Percentiles rank a stretch among this genome's conserved stretches.
These are phyloP conservation scores for Diploscapter pachys DNA, from an alignment of 1,140 invertebrate genomes.

Conservation along the genomic window DNA sequence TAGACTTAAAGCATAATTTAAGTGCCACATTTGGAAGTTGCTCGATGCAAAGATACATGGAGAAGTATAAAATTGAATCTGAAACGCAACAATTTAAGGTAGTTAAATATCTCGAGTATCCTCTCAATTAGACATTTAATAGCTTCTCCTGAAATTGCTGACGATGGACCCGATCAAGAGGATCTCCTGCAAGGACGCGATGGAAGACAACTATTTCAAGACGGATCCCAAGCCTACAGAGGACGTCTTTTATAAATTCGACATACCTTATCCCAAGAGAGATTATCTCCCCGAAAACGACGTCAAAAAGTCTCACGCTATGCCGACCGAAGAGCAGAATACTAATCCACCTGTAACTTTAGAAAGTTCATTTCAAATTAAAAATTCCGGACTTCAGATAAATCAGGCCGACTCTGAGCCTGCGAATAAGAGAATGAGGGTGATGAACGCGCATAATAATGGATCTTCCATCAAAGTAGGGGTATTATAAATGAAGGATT, in stretches of 20 bases:
- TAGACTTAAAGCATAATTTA: conserved; percentile 74
- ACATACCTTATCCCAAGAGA: background rate
- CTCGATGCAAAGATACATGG: conserved; percentile 1
- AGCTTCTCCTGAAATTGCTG: conserved; percentile 82
- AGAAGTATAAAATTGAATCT: conserved; percentile 68
- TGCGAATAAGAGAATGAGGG: no score
- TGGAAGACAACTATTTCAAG: conserved; percentile 92
- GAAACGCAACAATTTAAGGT: conserved; percentile 48
- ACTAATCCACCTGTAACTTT: no score
- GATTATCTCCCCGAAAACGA: background rate
- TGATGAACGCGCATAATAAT: no score
- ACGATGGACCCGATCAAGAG: conserved; percentile 97
- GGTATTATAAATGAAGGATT: no score
- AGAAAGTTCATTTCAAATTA: no score
- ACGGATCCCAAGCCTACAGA: background rate
- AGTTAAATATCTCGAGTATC: background rate
- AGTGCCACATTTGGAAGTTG: conserved; percentile 3
- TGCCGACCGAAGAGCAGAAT: no score
- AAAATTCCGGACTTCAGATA: no score
- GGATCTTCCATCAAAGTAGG: no score
- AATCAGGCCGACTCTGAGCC: no score
- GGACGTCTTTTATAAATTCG: conserved; percentile 5
- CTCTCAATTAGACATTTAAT: background rate
- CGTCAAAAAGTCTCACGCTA: no score
- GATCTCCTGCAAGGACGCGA: conserved; percentile 93